Conservation (phyloP, 2,113 vertebrate species). For the Todiramphus chloris region DNA sequence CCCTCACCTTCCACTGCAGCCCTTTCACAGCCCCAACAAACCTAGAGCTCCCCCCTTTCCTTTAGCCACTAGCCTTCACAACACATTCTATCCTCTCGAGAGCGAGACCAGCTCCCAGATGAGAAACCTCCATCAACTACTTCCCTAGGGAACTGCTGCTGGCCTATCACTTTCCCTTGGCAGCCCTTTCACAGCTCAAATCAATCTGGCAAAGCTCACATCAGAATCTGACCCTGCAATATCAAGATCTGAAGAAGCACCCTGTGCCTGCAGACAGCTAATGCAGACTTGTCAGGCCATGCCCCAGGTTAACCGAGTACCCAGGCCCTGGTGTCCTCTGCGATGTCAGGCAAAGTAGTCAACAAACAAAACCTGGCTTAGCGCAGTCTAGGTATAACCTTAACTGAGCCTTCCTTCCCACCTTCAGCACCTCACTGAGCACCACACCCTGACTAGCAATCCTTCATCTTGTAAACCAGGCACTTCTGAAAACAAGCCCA, state of each 20-base stretch:
- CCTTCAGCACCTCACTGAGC: background rate
- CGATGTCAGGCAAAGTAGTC: background rate
- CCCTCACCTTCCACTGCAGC: too few species aligned
- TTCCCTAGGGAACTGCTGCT: too few species aligned
- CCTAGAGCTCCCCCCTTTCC: too few species aligned
- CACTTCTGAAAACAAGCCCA: background rate
- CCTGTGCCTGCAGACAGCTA: background rate
- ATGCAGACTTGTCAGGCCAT: accelerated
- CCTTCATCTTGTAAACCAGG: background rate
- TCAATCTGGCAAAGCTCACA: background rate
- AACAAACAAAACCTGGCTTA: background rate
- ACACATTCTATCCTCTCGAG: too few species aligned
- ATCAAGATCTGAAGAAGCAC: accelerated
- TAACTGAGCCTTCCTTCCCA: accelerated
- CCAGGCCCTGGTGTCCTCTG: accelerated
- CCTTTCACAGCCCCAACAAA: too few species aligned
- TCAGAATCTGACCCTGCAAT: accelerated
- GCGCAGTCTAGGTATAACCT: background rate
- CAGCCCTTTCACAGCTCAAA: too few species aligned
- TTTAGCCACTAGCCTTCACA: too few species aligned
- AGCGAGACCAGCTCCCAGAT: too few species aligned
- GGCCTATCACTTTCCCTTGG: too few species aligned
- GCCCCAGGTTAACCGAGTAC: background rate
- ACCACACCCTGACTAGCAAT: accelerated
- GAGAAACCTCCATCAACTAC: too few species aligned